Evolutionary conservation across 2,113 vertebrate genomes (phyloP).

Genomic region (Pollimyrus isidori): DNA sequence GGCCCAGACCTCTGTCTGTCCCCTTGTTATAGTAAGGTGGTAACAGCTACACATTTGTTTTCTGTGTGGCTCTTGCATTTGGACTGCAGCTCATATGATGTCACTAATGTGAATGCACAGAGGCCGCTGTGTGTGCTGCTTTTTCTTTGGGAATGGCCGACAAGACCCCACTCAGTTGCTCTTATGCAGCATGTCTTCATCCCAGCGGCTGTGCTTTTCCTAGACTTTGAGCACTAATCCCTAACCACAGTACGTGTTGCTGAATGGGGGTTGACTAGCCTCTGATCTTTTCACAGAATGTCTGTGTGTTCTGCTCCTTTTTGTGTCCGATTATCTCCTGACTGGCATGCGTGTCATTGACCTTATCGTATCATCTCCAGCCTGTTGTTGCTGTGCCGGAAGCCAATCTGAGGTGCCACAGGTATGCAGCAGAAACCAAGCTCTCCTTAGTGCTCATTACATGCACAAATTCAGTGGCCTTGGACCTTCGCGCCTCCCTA

Average conservation of each 20-base stretch:
- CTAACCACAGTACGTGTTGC: background rate
- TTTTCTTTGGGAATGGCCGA: background rate
- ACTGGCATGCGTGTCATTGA: background rate
- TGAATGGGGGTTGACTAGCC: background rate
- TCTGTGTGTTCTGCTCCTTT: background rate
- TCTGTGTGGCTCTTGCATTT: background rate
- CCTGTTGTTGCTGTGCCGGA: background rate
- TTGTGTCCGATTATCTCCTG: background rate
- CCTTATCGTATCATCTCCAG: background rate
- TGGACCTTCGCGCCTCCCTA: background rate
- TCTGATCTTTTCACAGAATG: background rate
- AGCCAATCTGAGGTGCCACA: background rate
- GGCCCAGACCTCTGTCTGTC: background rate
- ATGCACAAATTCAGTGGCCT: background rate
- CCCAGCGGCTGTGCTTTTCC: background rate
- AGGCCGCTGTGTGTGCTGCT: background rate
- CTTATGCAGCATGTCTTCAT: background rate
- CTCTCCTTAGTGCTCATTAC: background rate
- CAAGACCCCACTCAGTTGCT: background rate
- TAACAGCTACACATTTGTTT: background rate
- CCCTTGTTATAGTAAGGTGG: background rate
- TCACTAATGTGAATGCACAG: background rate
- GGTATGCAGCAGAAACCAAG: background rate
- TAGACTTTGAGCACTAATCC: background rate
- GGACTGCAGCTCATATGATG: background rate